Conservation (phyloP, 2,113 vertebrate genomes). For the Tachycineta bicolor region DNA sequence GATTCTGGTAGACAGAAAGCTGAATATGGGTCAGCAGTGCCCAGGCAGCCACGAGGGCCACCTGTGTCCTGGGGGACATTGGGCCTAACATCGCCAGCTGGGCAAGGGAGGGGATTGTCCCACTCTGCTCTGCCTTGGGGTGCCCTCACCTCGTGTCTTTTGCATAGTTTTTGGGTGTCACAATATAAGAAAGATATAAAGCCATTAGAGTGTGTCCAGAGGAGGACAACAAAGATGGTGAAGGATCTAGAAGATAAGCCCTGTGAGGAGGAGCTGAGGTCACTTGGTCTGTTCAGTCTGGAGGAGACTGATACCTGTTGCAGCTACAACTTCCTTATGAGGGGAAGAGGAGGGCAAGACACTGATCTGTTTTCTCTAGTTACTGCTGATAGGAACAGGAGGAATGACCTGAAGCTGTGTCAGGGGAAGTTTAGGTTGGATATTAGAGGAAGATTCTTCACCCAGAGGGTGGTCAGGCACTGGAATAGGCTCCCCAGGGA, state of each 20-base stretch:
- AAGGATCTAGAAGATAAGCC: neutral
- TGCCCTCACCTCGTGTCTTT: accelerated
- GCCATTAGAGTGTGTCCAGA: neutral
- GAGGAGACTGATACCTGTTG: neutral
- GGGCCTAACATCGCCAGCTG: accelerated
- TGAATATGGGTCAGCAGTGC: neutral
- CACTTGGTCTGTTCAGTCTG: neutral
- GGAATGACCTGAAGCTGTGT: neutral
- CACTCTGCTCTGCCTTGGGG: accelerated
- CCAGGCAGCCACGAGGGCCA: neutral
- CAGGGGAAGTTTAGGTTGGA: neutral
- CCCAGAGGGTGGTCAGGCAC: neutral
- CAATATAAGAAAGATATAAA: neutral
- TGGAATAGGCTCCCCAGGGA: neutral
- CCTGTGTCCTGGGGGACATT: accelerated
- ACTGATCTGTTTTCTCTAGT: neutral
- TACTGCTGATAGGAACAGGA: neutral
- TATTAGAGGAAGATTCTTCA: neutral
- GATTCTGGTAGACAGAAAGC: neutral
- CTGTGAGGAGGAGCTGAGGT: accelerated
- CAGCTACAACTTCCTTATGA: neutral
- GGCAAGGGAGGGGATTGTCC: neutral
- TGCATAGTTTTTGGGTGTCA: neutral
- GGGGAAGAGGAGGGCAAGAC: neutral
- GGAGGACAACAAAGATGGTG: neutral